These are phyloP conservation scores for rat (Rattus norvegicus) DNA, from an alignment of 2,113 vertebrate species.

Conservation along the genomic window GRCr8 NC_086020.1:162189001-162189500, in stretches of 20 bases:
- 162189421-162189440: background rate
- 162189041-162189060: background rate
- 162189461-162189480: background rate
- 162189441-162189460: background rate
- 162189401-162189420: background rate
- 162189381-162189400: background rate
- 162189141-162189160: background rate
- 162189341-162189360: background rate
- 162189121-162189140: background rate
- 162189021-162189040: background rate
- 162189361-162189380: background rate
- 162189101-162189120: background rate
- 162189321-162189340: background rate
- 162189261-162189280: background rate
- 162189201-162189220: too few species aligned
- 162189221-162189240: background rate
- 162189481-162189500: background rate
- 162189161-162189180: background rate
- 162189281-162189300: background rate
- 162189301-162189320: background rate
- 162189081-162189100: background rate
- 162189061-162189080: background rate
- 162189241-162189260: background rate
- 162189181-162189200: background rate
- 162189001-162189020: background rate